Evolutionary conservation across 2,113 vertebrate genomes (phyloP), one percentile per base, ranked within the genome.

Genomic region (Xyliphius kryptos): DNA sequence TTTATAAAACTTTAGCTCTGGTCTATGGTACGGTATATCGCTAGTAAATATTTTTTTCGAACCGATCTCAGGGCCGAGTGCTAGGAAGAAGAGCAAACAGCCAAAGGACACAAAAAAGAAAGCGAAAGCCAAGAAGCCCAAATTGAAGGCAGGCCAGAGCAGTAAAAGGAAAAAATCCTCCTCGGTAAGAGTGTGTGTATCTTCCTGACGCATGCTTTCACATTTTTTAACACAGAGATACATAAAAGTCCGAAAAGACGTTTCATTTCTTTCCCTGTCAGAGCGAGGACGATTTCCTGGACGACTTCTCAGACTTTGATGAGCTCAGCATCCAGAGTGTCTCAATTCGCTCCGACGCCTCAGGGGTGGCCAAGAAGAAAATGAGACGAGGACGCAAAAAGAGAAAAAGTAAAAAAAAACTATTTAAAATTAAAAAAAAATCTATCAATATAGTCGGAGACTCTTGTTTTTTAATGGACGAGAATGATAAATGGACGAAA

Each of bases 201-300:
- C n/a, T n/a, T n/a, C n/a, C n/a, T n/a, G n/a, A n/a, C n/a, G n/a
- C n/a, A n/a, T n/a, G n/a, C n/a, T n/a, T n/a, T n/a, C n/a, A n/a
- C n/a, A n/a, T n/a, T n/a, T n/a, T n/a, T n/a, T n/a, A n/a, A n/a
- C n/a, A n/a, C n/a, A n/a, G n/a, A n/a, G n/a, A n/a, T n/a, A n/a
- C n/a, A n/a, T n/a, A n/a, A n/a, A n/a, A n/a, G n/a, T n/a, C n/a
- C n/a, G n/a, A n/a, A n/a, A n/a, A n/a, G n/a, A n/a, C n/a, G n/a
- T n/a, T 67, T n/a, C 22, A 6, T 49, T 22, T 6, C 12, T 47
- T 59, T 11, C 60, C 56, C 22, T n/a, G n/a, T 49, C 86, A 98
- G 96, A 98, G 96, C 0, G 96, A 98, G 80, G 95, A 99, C 54
- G 95, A 98, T 26, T 94, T 97, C 49, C 83, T 89, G 52, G 96